A percentile compares a stretch with the other conserved stretches of the same genome.
Evolutionary conservation across 2,888 invertebrate species (phyloP).

Genomic region (Tipula lateralis): DNA sequence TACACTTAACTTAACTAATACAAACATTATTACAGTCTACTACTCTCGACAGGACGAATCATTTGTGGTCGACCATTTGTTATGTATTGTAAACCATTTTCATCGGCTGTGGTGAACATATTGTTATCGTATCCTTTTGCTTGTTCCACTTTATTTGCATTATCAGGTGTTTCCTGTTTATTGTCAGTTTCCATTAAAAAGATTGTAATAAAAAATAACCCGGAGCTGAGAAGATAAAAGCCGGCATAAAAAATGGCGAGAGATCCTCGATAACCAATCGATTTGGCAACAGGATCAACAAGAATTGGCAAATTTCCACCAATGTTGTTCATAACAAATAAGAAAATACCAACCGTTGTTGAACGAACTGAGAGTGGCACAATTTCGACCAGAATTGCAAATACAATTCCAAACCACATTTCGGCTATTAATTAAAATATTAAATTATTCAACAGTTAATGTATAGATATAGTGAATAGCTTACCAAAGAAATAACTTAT

Average conservation of each 20-base stretch:
- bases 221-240: conserved; percentile 79
- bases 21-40: conserved; percentile 42
- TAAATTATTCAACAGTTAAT: conserved; percentile 26
- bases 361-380: conserved; percentile 77
- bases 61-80: conserved; percentile 33
- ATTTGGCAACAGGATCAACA: conserved; percentile 77
- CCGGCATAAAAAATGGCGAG: conserved; percentile 86
- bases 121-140: conserved; percentile 45
- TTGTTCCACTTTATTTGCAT: conserved; percentile 33
- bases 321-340: conserved; percentile 90
- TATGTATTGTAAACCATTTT: conserved; percentile 34
- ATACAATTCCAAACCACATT: conserved; percentile 93
- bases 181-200: conserved; percentile 62
- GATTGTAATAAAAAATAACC: conserved; percentile 74
- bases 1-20: not conserved
- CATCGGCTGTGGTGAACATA: conserved; percentile 42
- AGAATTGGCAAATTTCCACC: conserved; percentile 85
- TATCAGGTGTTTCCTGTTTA: conserved; percentile 29
- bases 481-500: conserved; percentile 82
- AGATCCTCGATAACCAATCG: conserved; percentile 76
- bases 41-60: conserved; percentile 41
- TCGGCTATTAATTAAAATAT: conserved; percentile 58
- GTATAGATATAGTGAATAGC: conserved; percentile 37
- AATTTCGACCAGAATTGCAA: conserved; percentile 84
- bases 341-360: conserved; percentile 78